Evolutionary conservation across 2,797 vertebrate genomes (phyloP).

Genomic region (Gallinago stenura): DNA sequence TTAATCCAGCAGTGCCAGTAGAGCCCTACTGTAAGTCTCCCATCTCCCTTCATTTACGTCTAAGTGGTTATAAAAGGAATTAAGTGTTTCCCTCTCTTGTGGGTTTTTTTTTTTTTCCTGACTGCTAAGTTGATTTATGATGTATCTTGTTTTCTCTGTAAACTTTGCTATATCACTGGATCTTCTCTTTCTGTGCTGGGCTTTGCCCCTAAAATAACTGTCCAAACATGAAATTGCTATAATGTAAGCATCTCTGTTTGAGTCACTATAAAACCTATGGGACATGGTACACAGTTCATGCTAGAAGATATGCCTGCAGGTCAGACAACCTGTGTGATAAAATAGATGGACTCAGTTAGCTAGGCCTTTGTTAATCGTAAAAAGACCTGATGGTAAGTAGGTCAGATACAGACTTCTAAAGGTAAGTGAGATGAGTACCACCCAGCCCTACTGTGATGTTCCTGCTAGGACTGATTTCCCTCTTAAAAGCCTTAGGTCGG

Average conservation of each 20-base stretch:
- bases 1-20: background rate
- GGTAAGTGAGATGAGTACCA: background rate
- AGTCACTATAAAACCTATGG: background rate
- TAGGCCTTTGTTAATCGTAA: background rate
- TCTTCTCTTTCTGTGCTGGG: background rate
- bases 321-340: rapidly evolving
- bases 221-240: rapidly evolving
- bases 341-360: rapidly evolving
- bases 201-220: background rate
- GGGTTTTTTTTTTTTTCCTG: background rate
- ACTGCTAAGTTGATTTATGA: background rate
- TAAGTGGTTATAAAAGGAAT: background rate
- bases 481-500: background rate
- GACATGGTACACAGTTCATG: background rate
- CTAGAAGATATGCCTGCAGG: background rate
- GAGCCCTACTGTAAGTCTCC: background rate
- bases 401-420: background rate
- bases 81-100: background rate
- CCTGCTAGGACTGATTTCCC: background rate
- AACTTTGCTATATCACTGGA: background rate
- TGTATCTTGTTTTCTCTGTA: background rate
- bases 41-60: background rate
- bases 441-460: background rate
- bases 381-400: background rate
- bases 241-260: background rate